Percentiles rank a stretch among this genome's conserved stretches.
phyloP scores from a whole-genome alignment of 2,888 invertebrate genomes.

The Agrenia bidenticulata region DNA sequence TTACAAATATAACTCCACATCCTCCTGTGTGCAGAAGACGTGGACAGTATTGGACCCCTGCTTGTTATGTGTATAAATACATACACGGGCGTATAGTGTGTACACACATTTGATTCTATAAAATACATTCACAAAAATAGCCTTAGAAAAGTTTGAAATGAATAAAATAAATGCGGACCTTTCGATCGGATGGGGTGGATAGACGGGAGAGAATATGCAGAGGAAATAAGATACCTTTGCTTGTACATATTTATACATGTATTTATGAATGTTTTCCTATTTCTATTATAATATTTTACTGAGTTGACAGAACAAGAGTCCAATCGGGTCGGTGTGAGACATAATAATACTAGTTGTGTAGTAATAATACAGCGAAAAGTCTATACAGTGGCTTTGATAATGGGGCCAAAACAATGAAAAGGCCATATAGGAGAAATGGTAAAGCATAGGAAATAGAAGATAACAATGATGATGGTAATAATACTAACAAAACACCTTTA shows the following conservation, averaged over 20 bases:
- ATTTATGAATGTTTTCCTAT: constrained; percentile 9
- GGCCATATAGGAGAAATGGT: background rate
- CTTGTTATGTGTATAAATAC: too few species aligned
- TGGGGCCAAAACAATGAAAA: background rate
- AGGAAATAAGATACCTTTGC: constrained; percentile 16
- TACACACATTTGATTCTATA: too few species aligned
- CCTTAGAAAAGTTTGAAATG: too few species aligned
- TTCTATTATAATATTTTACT: constrained; percentile 4
- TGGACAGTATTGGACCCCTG: too few species aligned
- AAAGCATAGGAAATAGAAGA: background rate
- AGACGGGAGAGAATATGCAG: too few species aligned
- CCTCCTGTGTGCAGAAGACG: too few species aligned
- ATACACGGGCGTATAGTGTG: too few species aligned
- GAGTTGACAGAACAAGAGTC: background rate
- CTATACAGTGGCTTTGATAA: background rate
- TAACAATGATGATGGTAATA: constrained; percentile 2
- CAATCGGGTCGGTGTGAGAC: background rate
- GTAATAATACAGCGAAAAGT: too few species aligned
- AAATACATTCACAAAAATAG: too few species aligned
- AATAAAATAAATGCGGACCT: too few species aligned
- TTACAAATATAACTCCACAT: background rate
- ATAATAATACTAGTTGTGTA: too few species aligned
- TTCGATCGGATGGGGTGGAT: too few species aligned
- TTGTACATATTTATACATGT: constrained; percentile 21
- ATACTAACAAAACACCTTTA: constrained; percentile 8